A percentile compares a stretch with the other conserved stretches of the same genome.
phyloP scores from a whole-genome alignment of 2,113 vertebrate species.

The Dascyllus trimaculatus region DNA sequence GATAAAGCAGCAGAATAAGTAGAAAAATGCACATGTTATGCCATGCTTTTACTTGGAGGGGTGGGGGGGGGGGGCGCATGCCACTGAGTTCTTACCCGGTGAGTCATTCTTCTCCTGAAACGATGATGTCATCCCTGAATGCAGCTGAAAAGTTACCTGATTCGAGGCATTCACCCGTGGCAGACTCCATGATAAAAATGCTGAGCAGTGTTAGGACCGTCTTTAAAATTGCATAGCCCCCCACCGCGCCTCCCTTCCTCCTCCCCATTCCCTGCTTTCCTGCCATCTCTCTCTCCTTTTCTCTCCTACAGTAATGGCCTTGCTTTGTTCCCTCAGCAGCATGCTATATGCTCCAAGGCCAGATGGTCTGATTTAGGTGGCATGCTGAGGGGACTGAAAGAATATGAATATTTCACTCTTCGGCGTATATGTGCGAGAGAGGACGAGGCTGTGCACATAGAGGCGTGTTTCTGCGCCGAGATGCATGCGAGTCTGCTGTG shows the following conservation, averaged over 20 bases:
- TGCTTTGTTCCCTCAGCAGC: slow-evolving; percentile 64
- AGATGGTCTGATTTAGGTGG: slow-evolving; percentile 76
- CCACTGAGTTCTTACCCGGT: slow-evolving; percentile 31
- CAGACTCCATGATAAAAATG: slow-evolving; percentile 40
- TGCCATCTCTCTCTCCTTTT: slow-evolving; percentile 18
- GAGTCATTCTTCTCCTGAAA: slow-evolving; percentile 58
- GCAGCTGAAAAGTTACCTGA: slow-evolving; percentile 55
- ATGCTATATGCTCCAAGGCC: slow-evolving; percentile 53
- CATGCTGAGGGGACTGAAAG: slow-evolving; percentile 59
- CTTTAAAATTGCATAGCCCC: slow-evolving; percentile 69
- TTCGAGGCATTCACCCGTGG: slow-evolving; percentile 49
- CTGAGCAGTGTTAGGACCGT: slow-evolving; percentile 28
- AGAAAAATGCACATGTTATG: slow-evolving; percentile 33
- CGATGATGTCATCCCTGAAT: slow-evolving; percentile 72
- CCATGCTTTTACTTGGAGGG: slow-evolving; percentile 22
- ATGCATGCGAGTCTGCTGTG: slow-evolving; percentile 30
- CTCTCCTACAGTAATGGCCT: slow-evolving; percentile 52
- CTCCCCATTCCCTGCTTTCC: slow-evolving; percentile 19
- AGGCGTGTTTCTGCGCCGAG: slow-evolving; percentile 8
- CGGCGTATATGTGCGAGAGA: slow-evolving; percentile 30
- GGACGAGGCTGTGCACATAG: slow-evolving; percentile 18
- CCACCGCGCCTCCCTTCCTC: slow-evolving; percentile 1
- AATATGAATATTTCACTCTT: slow-evolving; percentile 77
- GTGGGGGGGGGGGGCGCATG: slow-evolving; percentile 1
- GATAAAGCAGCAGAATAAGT: slow-evolving; percentile 29